Percentiles rank a stretch among this genome's conserved stretches.
phyloP scores from a whole-genome alignment of 2,797 vertebrate genomes.

The Ceryle rudis region DNA sequence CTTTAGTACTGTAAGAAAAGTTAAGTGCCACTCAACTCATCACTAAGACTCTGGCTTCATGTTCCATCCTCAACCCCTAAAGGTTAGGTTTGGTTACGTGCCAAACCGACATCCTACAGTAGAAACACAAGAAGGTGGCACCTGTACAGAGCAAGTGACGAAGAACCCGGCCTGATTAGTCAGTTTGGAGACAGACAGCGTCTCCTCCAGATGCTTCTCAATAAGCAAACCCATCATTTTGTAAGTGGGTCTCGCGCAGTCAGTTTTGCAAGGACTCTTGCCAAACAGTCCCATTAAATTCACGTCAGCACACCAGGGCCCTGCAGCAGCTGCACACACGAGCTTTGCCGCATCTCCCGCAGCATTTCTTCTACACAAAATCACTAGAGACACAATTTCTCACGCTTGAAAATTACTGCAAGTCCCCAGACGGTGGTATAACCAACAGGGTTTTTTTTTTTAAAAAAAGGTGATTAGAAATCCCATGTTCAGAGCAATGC shows the following conservation, averaged over 20 bases:
- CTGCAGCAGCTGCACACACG: neutral
- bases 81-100: neutral
- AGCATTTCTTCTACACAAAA: neutral
- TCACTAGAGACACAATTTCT: neutral
- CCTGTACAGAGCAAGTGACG: neutral
- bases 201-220: neutral
- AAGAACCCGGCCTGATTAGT: neutral
- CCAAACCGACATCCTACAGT: neutral
- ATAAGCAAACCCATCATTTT: neutral
- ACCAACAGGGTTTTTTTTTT: neutral
- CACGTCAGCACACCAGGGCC: neutral
- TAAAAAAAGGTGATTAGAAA: neutral
- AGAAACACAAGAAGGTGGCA: neutral
- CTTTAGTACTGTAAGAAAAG: neutral
- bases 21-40: neutral
- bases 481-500: neutral
- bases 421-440: neutral
- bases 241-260: fast-evolving
- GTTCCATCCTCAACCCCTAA: neutral
- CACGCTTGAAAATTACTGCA: neutral
- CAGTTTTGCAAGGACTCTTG: neutral
- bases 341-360: neutral
- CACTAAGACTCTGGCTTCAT: neutral
- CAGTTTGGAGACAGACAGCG: neutral
- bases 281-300: neutral